A percentile compares a stretch with the other conserved stretches of the same genome.
phyloP scores from a whole-genome alignment of 2,888 invertebrate genomes.

The Cryptus viduatorius region DNA sequence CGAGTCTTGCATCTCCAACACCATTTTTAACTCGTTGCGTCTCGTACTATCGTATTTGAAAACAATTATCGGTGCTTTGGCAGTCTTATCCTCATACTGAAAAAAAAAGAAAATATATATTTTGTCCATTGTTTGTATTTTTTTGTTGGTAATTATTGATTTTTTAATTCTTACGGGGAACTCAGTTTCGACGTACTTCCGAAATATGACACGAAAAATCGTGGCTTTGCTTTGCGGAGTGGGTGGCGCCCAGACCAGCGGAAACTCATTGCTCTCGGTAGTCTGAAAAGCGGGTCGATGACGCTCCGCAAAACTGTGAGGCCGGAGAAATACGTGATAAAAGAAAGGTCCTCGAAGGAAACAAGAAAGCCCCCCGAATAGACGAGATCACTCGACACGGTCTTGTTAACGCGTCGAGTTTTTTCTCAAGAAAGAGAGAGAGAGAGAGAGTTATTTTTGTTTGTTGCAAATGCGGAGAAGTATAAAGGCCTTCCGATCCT shows the following conservation, averaged over 20 bases:
- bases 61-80: constrained; percentile 79
- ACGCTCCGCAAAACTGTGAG: constrained; percentile 77
- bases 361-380: constrained; percentile 25
- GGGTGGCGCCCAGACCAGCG: constrained; percentile 80
- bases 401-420: constrained; percentile 29
- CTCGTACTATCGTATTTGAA: constrained; percentile 83
- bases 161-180: constrained; percentile 75
- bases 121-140: neutral
- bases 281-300: constrained; percentile 78
- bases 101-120: constrained; percentile 40
- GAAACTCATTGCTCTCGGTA: constrained; percentile 73
- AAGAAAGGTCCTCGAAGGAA: constrained; percentile 10
- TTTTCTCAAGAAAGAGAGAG: neutral
- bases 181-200: constrained; percentile 78
- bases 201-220: constrained; percentile 79
- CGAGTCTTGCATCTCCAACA: constrained; percentile 79
- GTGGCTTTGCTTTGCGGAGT: constrained; percentile 80
- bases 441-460: constrained; percentile 35
- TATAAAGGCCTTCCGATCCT: neutral
- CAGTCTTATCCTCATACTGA: constrained; percentile 81
- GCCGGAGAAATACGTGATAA: constrained; percentile 8
- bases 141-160: neutral
- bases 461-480: constrained; percentile 2
- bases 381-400: constrained; percentile 35
- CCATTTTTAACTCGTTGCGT: constrained; percentile 80